phyloP scores from a whole-genome alignment of 2,797 vertebrate species.

The Vultur gryphus region DNA sequence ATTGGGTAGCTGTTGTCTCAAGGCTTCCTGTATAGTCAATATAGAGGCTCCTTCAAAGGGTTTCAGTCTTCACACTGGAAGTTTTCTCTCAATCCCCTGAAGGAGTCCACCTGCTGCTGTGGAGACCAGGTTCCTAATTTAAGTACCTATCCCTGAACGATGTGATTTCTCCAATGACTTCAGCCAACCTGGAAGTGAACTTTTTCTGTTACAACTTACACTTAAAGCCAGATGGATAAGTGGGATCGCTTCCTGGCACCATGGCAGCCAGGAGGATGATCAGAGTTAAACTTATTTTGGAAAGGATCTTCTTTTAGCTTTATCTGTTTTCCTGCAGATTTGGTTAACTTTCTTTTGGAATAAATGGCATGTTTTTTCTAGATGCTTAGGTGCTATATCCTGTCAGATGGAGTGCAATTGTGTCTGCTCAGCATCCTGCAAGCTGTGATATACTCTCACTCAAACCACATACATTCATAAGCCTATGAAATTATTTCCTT shows the following conservation, averaged over 20 bases:
- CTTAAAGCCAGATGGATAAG: background rate
- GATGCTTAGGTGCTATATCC: background rate
- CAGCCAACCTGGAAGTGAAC: background rate
- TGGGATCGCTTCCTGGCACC: background rate
- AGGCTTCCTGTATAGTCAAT: background rate
- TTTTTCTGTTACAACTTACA: background rate
- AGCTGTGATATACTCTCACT: background rate
- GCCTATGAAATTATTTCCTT: background rate
- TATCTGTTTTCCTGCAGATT: background rate
- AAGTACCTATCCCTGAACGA: background rate
- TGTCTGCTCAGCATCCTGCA: background rate
- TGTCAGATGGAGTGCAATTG: background rate
- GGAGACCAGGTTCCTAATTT: background rate
- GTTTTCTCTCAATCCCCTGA: background rate
- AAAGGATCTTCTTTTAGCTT: background rate
- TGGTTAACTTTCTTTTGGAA: background rate
- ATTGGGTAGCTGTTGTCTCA: background rate
- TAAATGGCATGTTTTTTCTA: background rate
- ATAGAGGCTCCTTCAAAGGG: background rate
- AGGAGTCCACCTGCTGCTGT: background rate
- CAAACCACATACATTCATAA: background rate
- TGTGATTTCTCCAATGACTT: background rate
- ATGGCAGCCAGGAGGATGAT: background rate
- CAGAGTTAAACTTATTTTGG: background rate
- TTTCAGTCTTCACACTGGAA: background rate